Conservation (phyloP, 2,113 vertebrate species). For the Hirundichthys speculiger region DNA sequence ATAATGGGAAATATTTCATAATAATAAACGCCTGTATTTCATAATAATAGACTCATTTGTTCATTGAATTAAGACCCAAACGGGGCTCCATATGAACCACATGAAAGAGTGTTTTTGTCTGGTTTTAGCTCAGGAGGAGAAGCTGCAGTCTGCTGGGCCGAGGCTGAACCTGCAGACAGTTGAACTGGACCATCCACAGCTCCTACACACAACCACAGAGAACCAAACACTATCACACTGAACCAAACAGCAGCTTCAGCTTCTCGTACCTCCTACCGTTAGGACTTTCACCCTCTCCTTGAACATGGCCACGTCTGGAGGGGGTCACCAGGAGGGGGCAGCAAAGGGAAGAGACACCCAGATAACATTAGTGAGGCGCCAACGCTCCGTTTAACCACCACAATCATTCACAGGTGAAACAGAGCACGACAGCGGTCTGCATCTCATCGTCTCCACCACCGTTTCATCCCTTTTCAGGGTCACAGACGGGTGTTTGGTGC, state of each 20-base stretch:
- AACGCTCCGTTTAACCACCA: slow-evolving; percentile 4
- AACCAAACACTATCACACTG: background rate
- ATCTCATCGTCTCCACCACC: slow-evolving; percentile 24
- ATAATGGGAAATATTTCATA: too few relatives aligned
- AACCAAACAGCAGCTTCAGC: slow-evolving; percentile 7
- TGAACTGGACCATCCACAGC: background rate
- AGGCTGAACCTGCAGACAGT: too few relatives aligned
- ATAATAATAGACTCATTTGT: too few relatives aligned
- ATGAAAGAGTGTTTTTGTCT: background rate
- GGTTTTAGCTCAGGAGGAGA: background rate
- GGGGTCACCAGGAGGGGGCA: slow-evolving; percentile 69
- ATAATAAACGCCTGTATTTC: too few relatives aligned
- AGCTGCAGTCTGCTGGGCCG: background rate
- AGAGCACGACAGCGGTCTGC: background rate
- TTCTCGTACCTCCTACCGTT: slow-evolving; percentile 96
- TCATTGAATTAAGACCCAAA: background rate
- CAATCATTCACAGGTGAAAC: background rate
- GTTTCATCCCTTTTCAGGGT: background rate
- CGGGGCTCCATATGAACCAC: too few relatives aligned
- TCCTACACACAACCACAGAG: background rate
- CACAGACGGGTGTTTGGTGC: background rate
- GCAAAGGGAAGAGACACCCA: slow-evolving; percentile 73
- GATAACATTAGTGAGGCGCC: slow-evolving; percentile 71
- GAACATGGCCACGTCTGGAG: slow-evolving; percentile 91
- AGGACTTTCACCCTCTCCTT: slow-evolving; percentile 94